Base-by-base conservation (phyloP, 2,797 vertebrate genomes). In the Acipenser oxyrinchus region DNA sequence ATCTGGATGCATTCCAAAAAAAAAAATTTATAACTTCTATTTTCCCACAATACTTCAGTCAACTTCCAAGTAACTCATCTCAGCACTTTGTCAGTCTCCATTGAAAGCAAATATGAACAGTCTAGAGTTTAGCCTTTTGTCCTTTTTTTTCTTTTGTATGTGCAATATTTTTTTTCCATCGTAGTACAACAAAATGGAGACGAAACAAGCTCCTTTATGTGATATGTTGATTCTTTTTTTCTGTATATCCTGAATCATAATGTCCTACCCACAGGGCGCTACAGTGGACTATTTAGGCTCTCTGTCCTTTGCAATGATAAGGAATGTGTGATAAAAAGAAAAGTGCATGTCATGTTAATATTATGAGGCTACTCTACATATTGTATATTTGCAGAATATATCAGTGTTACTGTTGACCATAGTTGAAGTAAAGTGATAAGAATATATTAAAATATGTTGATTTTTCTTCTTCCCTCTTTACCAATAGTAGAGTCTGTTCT, bases 341-440 rank as follows among this genome's bases (percentile, higher is more conserved):
- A 81, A 83, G 74, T 93, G 94, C 91, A 91, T 94, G 93, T 92
- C 83, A 84, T 86, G 83, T 89, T 91, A 80, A 75, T 87, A 84
- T 76, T 83, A 83, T 80, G 74, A 89, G 83, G 82, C 85, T 89
- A 83, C 89, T 92, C 87, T 88, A 87, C 87, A 82, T 92, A 80
- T 86, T 91, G 86, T 93, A 85, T 92, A 90, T 87, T 88, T 89
- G 84, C 88, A 87, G 86, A 88, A 78, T 91, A 83, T 89, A 87
- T 91, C 90, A 90, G 88, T 92, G 90, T 95, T 91, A 83, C 84
- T 89, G 82, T 89, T 84, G 86, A 91, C 85, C 84, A 82, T 90
- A 89, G 87, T 92, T 89, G 78, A 91, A 88, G 87, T 87, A 89
- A 92, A 94, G 87, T 94, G 85, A 77, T 93, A 91, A 37, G 23